These are phyloP conservation scores for Furcula furcula DNA, from an alignment of 2,888 invertebrate genomes.

Conservation along the genomic window DNA sequence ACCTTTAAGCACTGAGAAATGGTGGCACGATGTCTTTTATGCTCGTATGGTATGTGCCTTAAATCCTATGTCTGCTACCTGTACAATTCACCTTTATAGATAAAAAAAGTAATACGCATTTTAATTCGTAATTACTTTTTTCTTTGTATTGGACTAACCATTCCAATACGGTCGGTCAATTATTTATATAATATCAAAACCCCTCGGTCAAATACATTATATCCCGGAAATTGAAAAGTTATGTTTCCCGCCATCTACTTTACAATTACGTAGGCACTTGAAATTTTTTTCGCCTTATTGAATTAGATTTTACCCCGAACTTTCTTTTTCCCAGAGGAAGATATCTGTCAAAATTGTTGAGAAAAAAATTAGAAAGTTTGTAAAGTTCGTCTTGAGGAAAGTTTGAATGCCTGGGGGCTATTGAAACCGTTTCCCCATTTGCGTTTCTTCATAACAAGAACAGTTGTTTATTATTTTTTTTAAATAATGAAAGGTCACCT, in stretches of 20 bases:
- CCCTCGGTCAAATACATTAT: neutral
- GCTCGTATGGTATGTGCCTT: no score
- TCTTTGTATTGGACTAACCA: no score
- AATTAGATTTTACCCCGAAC: conserved; percentile 37
- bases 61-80: no score
- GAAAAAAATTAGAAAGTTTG: conserved; percentile 33
- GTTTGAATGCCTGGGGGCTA: conserved; percentile 25
- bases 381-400: conserved; percentile 28
- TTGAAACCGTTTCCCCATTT: conserved; percentile 7
- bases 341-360: conserved; percentile 43
- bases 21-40: no score
- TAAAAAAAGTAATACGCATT: no score
- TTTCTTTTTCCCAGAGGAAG: conserved; percentile 33
- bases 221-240: conserved; percentile 11
- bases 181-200: neutral
- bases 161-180: no score
- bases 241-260: conserved; percentile 2
- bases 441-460: conserved; percentile 17
- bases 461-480: conserved; percentile 23
- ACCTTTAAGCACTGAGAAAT: no score
- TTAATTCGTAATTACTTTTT: no score
- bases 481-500: conserved; percentile 1
- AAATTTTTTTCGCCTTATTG: conserved; percentile 27
- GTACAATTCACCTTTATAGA: no score
- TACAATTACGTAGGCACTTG: conserved; percentile 14